Evolutionary conservation across 2,797 vertebrate species (phyloP), one percentile per base, ranked within the genome.

Genomic region (Molossus alvarezi): DNA sequence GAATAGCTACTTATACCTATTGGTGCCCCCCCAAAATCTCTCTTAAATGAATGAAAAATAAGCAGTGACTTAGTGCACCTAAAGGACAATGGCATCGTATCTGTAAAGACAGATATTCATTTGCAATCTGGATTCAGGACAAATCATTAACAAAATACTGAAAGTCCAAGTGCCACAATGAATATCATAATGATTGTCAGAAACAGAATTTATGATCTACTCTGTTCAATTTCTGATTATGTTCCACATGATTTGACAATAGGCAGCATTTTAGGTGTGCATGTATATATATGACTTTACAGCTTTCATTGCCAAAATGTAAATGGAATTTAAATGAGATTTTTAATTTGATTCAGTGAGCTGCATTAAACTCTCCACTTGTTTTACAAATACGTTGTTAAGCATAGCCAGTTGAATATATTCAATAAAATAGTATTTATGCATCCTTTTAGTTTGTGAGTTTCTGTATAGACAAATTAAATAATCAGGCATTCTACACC

Each of bases 321-420:
- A 97, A 69, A 92, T 92, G 37, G 25, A 92, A 92, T 97, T 96
- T 85, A 96, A 95, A 95, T 96, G 55, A 95, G 64, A 94, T 85
- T 88, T 96, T 60, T 93, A 95, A 51, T 90, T 95, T 90, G 71
- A 94, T 80, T 94, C 92, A 96, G 64, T 97, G 92, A 96, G 33
- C 80, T 90, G 55, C 41, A 80, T 53, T 85, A 65, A 96, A 96
- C 14, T 88, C 53, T 95, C 48, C 3, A 41, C 29, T 94, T 94
- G 51, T 87, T 94, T 96, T 60, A 93, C 71, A 97, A 96, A 92
- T 87, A 82, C 85, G 95, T 92, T 96, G 88, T 95, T 94, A 96
- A 73, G 58, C 57, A 85, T 77, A 94, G 64, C 41, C 81, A 85
- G 17, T 64, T 48, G 67, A 84, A 91, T 95, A 48, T 1, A 90